Evolutionary conservation across 2,888 invertebrate genomes (phyloP), one percentile per base, ranked within the genome.

Genomic region (Pristionchus exspectatus): DNA sequence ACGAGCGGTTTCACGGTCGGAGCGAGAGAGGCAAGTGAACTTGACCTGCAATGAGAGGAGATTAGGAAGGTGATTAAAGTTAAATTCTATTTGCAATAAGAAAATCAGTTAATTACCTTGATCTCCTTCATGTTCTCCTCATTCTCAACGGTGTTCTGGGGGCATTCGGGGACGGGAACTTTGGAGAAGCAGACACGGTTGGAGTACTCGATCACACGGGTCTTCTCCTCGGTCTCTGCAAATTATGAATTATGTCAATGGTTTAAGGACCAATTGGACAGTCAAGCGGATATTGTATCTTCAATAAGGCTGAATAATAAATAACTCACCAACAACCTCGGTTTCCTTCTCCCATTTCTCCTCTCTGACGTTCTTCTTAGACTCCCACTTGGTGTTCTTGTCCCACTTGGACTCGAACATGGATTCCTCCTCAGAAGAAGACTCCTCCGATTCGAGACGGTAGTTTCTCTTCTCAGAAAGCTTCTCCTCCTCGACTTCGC

Each of bases 161-260:
- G 93, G 91, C 94, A 94, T 44, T 91, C 90, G 87, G 91, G 90
- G 54, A 94, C 92, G 85, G 93, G 93, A 89, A 92, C 90, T 16
- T 91, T 63, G 33, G 94, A 94, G 93, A 94, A 94, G 92, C 94
- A 94, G 85, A 94, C 84, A 66, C 92, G 90, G 92, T 93, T 90
- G 72, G 92, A 89, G 88, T 91, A 91, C 91, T 94, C 94, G 81
- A 93, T 88, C 89, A 93, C 90, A 38, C 90, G 90, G 84, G 93
- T 94, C 90, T 90, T 91, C 91, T 92, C 86, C 33, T 91, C 87
- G 59, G 93, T 92, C 66, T 91, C 93, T 93, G 90, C n/a, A n/a
- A n/a, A n/a, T n/a, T n/a, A n/a, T n/a, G n/a, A n/a, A n/a, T n/a
- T n/a, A n/a, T n/a, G n/a, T n/a, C n/a, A n/a, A n/a, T n/a, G n/a